Conservation (phyloP, 1,140 invertebrate genomes). For the Aphelenchoides fujianensis region DNA sequence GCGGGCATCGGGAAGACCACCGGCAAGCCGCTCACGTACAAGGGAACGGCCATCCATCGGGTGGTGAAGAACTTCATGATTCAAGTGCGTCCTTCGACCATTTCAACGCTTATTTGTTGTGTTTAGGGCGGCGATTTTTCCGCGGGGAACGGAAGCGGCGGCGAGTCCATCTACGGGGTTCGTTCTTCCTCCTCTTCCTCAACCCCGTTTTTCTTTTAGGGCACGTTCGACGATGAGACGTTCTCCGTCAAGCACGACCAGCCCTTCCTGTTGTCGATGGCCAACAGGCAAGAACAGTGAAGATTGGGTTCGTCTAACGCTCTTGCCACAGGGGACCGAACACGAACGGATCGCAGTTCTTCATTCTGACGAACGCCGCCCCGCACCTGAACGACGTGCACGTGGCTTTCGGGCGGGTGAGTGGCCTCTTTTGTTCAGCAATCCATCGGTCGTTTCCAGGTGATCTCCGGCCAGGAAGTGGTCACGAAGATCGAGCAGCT, state of each 20-base stretch:
- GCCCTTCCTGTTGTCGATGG: constrained; percentile 48
- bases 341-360: constrained; percentile 96
- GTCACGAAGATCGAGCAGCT: constrained; percentile 44
- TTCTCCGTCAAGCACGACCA: constrained; percentile 78
- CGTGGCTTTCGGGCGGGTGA: constrained; percentile 47
- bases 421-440: constrained; percentile 21
- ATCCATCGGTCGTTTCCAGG: no score
- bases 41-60: constrained; percentile 66
- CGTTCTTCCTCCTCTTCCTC: no score
- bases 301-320: not conserved
- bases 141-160: constrained; percentile 80
- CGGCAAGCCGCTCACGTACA: constrained; percentile 79
- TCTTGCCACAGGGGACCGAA: constrained; percentile 71
- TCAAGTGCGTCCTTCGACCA: constrained; percentile 70
- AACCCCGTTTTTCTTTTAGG: no score
- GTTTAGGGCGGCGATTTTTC: constrained; percentile 69
- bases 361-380: constrained; percentile 75
- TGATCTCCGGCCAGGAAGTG: constrained; percentile 38
- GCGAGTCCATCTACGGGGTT: constrained; percentile 93
- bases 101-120: not conserved
- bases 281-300: constrained; percentile 34
- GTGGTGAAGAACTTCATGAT: constrained; percentile 98
- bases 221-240: constrained; percentile 94
- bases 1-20: constrained; percentile 67
- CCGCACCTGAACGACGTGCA: constrained; percentile 51